These are phyloP conservation scores for Melanotaenia pygmaea DNA, from an alignment of 2,797 vertebrate species.

Conservation along the genomic window DNA sequence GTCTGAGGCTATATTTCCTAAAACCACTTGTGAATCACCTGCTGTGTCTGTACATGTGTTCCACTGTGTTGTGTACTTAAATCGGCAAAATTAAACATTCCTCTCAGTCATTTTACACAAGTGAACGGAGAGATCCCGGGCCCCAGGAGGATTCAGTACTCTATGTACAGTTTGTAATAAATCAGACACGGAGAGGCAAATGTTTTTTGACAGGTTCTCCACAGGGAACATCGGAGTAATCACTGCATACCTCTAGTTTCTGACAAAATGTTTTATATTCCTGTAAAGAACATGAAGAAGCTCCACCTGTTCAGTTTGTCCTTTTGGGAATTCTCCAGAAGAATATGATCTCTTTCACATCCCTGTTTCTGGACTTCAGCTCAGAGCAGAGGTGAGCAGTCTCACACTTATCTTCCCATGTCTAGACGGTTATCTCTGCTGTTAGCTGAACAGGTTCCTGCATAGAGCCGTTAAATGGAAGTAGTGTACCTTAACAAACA, in stretches of 20 bases:
- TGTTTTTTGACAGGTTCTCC: conserved; percentile 5
- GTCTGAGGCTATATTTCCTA: too few relatives aligned
- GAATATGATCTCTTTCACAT: not conserved
- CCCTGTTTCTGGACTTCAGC: not conserved
- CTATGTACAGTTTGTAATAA: not conserved
- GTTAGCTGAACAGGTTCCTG: conserved; percentile 17
- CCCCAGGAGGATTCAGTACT: not conserved
- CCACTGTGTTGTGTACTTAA: not conserved
- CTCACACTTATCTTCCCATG: conserved; percentile 6
- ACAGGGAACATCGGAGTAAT: not conserved
- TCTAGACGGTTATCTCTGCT: conserved; percentile 8
- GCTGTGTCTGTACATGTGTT: not conserved
- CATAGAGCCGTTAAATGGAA: not conserved
- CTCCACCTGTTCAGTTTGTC: not conserved
- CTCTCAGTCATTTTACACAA: conserved; percentile 14
- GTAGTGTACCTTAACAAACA: not conserved
- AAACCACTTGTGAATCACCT: too few relatives aligned
- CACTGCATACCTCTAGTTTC: not conserved
- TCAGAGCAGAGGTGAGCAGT: not conserved
- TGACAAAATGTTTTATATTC: not conserved
- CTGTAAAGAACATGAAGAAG: not conserved
- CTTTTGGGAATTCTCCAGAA: not conserved
- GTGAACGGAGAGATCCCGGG: not conserved
- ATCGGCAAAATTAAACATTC: conserved; percentile 4
- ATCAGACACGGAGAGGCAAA: conserved; percentile 5